Conservation (phyloP, 2,888 invertebrate species). For the Minunthozetes semirufus region DNA sequence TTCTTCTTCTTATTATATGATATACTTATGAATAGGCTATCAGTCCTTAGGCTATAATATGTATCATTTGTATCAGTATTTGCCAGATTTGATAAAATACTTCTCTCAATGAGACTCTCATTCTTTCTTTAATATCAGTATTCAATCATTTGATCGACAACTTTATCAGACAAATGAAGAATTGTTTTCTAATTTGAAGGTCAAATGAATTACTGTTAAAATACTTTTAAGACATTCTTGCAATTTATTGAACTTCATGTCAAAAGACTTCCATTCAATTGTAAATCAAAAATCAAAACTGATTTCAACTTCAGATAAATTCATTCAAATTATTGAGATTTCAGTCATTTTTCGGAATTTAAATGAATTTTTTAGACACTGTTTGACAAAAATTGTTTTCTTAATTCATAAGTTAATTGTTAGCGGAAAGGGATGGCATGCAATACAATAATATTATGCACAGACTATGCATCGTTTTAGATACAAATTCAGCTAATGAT, state of each 20-base stretch:
- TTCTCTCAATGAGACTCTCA: no score
- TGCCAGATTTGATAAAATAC: neutral
- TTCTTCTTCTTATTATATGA: neutral
- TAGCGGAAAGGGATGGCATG: no score
- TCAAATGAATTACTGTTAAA: neutral
- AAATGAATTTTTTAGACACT: no score
- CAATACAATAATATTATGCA: no score
- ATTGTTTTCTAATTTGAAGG: neutral
- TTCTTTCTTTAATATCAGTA: neutral
- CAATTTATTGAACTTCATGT: neutral
- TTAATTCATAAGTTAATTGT: no score
- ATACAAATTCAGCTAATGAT: no score
- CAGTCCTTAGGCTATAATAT: slow-evolving; percentile 1
- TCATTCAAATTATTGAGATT: no score
- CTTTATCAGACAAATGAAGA: neutral
- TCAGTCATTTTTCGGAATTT: no score
- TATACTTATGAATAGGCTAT: neutral
- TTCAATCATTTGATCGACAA: slow-evolving; percentile 11
- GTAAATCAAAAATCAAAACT: no score
- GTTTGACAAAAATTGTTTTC: no score
- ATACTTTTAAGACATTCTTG: neutral
- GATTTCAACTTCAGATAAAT: no score
- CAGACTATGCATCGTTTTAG: no score
- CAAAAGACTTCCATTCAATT: neutral
- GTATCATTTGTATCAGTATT: neutral